Conservation (phyloP, 2,888 invertebrate genomes). For the Embidobia sp. region DNA sequence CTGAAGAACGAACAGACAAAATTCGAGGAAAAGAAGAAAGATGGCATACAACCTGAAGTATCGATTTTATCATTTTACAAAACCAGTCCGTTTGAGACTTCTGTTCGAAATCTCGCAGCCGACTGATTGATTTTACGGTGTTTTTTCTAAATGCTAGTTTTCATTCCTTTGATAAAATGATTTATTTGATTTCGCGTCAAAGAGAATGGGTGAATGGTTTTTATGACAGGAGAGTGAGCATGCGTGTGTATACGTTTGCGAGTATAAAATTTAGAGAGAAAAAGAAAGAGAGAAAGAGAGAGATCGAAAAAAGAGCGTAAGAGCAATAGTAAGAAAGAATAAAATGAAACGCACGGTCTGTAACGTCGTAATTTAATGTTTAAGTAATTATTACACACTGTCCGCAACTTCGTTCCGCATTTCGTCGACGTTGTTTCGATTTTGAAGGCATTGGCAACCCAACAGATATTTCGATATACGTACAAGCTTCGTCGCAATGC, state of each 20-base stretch:
- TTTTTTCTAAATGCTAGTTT: constrained; percentile 25
- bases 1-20: not conserved
- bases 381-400: constrained; percentile 50
- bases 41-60: no score
- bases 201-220: constrained; percentile 17
- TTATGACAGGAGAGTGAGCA: constrained; percentile 1
- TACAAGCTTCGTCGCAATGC: no score
- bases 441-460: constrained; percentile 79
- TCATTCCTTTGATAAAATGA: constrained; percentile 14
- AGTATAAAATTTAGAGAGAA: not conserved
- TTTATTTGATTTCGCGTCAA: constrained; percentile 21
- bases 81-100: constrained; percentile 6
- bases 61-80: constrained; percentile 17
- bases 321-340: constrained; percentile 3
- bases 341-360: constrained; percentile 40
- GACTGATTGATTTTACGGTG: not conserved
- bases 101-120: not conserved
- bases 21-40: not conserved
- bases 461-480: constrained; percentile 9
- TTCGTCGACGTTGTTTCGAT: constrained; percentile 67
- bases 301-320: not conserved
- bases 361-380: constrained; percentile 39
- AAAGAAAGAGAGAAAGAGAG: not conserved
- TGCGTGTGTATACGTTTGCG: not conserved
- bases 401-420: constrained; percentile 52